Percentiles rank a stretch among this genome's conserved stretches.
Evolutionary conservation across 2,113 vertebrate species (phyloP).

Genomic region (Scortum barcoo): DNA sequence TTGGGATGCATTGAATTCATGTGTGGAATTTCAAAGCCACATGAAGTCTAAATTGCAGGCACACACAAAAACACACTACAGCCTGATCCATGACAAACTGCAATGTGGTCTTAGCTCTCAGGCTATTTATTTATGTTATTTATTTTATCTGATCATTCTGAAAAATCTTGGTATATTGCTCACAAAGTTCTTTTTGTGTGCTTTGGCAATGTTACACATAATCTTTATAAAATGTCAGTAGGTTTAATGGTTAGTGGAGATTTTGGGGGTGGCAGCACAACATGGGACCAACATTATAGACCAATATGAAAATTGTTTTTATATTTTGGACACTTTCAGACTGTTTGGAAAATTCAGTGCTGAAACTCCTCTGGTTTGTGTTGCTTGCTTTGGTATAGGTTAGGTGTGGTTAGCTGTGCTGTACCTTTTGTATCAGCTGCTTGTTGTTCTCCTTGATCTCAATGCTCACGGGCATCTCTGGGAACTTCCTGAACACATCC

Average conservation of each 20-base stretch:
- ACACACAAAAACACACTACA: not conserved
- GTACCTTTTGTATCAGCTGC: slow-evolving; percentile 86
- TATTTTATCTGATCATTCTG: not conserved
- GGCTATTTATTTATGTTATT: too few species aligned
- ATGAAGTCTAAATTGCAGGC: too few species aligned
- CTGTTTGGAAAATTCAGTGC: not conserved
- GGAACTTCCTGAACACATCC: slow-evolving; percentile 88
- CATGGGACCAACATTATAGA: too few species aligned
- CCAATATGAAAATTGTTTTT: not conserved
- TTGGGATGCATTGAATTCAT: not conserved
- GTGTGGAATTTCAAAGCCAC: not conserved
- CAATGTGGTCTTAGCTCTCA: too few species aligned
- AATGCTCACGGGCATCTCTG: slow-evolving; percentile 82
- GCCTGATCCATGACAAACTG: too few species aligned
- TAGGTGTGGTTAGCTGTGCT: not conserved
- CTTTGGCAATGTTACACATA: not conserved
- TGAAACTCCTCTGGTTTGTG: not conserved
- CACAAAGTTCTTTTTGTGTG: not conserved
- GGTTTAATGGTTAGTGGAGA: not conserved
- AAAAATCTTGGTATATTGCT: not conserved
- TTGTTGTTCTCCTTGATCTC: slow-evolving; percentile 88
- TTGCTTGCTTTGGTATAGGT: too few species aligned
- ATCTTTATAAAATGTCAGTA: not conserved
- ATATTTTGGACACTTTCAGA: not conserved
- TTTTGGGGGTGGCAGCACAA: not conserved